These are phyloP conservation scores for Poeciliopsis paucimaculata DNA, from an alignment of 2,797 vertebrate species.

Conservation along the genomic window DNA sequence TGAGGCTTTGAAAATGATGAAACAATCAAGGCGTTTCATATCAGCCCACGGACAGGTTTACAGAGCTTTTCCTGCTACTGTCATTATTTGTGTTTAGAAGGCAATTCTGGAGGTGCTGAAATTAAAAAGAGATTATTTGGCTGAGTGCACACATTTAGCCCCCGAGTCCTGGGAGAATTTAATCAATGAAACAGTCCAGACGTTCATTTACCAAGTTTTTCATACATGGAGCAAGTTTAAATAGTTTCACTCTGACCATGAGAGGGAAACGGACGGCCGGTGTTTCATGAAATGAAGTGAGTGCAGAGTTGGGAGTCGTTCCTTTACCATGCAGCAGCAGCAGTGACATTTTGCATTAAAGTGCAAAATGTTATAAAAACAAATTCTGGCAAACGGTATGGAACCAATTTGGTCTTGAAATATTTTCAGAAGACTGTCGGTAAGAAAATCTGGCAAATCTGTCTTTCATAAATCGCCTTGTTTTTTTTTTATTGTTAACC, in stretches of 20 bases:
- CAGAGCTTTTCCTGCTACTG: constrained; percentile 60
- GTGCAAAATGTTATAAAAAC: not conserved
- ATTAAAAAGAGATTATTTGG: constrained; percentile 77
- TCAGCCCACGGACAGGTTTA: constrained; percentile 45
- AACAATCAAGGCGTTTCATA: constrained; percentile 61
- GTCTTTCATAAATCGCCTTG: not conserved
- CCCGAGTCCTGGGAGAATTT: constrained; percentile 66
- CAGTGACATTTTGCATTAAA: not conserved
- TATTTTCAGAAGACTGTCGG: not conserved
- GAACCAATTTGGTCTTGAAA: not conserved
- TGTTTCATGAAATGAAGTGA: constrained; percentile 52
- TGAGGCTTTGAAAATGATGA: constrained; percentile 56
- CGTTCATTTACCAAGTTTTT: constrained; percentile 71
- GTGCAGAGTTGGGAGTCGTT: constrained; percentile 41
- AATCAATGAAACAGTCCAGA: constrained; percentile 68
- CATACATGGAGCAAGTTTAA: constrained; percentile 65
- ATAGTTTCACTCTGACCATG: constrained; percentile 61
- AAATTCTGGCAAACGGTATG: not conserved
- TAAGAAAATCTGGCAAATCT: not conserved
- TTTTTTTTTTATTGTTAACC: not conserved
- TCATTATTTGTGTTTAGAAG: constrained; percentile 75
- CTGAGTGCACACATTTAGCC: constrained; percentile 63
- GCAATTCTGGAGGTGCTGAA: constrained; percentile 74
- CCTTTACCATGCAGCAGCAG: not conserved
- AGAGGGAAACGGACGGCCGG: constrained; percentile 51